phyloP scores from a whole-genome alignment of 2,113 vertebrate species.

The Coturnix japonica region DNA sequence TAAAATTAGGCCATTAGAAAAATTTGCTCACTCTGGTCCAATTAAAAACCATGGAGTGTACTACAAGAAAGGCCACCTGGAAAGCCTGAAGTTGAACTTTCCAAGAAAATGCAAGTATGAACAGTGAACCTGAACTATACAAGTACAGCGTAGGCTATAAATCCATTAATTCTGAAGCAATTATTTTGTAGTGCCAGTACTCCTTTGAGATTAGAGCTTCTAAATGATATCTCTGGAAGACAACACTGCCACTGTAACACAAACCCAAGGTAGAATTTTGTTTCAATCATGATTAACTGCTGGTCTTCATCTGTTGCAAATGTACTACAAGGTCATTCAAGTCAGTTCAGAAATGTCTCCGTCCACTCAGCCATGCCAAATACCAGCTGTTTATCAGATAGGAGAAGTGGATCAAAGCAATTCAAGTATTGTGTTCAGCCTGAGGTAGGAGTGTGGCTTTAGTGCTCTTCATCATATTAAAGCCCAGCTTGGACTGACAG shows the following conservation, averaged over 20 bases:
- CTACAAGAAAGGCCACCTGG: background rate
- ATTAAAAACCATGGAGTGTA: background rate
- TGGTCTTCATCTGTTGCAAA: conserved; percentile 24
- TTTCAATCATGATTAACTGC: conserved; percentile 59
- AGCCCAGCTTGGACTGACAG: conserved; percentile 38
- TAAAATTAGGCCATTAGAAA: background rate
- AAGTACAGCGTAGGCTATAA: conserved; percentile 34
- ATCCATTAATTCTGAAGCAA: conserved; percentile 17
- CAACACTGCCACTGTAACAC: background rate
- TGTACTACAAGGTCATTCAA: conserved; percentile 24
- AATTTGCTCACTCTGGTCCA: background rate
- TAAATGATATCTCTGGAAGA: conserved; percentile 29
- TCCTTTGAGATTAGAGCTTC: conserved; percentile 39
- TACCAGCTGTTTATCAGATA: conserved; percentile 52
- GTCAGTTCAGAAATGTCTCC: conserved; percentile 41
- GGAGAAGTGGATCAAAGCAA: conserved; percentile 51
- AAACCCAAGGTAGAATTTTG: conserved; percentile 36
- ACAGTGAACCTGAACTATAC: background rate
- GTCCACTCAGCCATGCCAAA: conserved; percentile 55
- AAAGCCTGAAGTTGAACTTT: background rate
- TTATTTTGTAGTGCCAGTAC: conserved; percentile 17
- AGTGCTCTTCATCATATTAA: conserved; percentile 59
- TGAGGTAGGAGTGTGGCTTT: conserved; percentile 17
- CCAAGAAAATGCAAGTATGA: background rate
- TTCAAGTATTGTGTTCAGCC: conserved; percentile 35